These are phyloP conservation scores for Ceyx melanurus DNA, from an alignment of 2,113 vertebrate genomes.

Conservation along the genomic window DNA sequence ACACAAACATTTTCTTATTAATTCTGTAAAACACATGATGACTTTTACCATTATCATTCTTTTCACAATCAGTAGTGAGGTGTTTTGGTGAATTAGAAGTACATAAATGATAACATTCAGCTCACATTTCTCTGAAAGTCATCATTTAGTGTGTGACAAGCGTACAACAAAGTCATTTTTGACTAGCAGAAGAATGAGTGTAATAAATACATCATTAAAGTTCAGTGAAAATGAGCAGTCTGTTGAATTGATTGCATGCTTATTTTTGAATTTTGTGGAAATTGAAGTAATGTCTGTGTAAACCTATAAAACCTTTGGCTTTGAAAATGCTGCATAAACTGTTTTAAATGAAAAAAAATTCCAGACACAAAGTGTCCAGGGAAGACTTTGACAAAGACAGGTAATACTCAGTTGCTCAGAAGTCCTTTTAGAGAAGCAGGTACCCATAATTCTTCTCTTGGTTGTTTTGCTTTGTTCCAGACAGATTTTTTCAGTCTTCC, in stretches of 20 bases:
- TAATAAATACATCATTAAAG: not conserved
- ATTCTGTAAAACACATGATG: not conserved
- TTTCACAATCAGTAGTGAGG: not conserved
- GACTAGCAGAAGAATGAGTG: not conserved
- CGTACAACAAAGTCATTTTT: not conserved
- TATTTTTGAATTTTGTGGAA: not conserved
- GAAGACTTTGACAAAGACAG: not conserved
- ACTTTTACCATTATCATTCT: not conserved
- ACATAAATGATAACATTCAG: not conserved
- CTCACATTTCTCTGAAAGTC: not conserved
- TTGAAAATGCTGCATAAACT: not conserved
- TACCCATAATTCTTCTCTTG: not conserved
- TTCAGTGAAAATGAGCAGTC: not conserved
- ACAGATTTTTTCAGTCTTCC: not conserved
- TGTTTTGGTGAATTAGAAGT: not conserved
- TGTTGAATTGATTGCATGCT: not conserved
- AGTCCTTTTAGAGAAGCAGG: not conserved
- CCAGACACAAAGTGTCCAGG: not conserved
- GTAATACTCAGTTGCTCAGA: not conserved
- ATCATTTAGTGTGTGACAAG: not conserved
- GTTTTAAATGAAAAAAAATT: not conserved
- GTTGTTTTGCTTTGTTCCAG: not conserved
- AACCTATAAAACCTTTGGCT: not conserved
- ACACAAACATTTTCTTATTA: not conserved
- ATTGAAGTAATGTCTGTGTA: not conserved